A percentile compares a stretch with the other conserved stretches of the same genome.
Conservation (phyloP, 92 coral and sea anemone genomes). For the Palythoa heliodiscus region DNA sequence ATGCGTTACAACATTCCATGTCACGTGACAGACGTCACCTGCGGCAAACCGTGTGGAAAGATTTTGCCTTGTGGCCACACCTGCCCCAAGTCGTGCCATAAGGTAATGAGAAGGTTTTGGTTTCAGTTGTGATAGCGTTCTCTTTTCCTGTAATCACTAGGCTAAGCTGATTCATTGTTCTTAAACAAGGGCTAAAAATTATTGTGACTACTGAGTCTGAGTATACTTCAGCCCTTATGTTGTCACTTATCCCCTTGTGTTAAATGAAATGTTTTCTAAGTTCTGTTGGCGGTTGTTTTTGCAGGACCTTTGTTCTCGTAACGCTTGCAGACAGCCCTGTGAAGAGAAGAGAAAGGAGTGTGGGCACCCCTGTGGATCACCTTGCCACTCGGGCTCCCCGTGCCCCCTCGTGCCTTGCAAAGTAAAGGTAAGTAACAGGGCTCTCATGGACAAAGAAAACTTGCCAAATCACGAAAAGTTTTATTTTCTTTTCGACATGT, state of each 20-base stretch:
- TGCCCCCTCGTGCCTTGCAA: conserved; percentile 82
- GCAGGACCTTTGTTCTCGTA: conserved; percentile 75
- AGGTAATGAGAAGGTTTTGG: conserved; percentile 46
- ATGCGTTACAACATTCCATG: conserved; percentile 85
- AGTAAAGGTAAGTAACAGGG: conserved; percentile 61
- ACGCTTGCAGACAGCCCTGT: conserved; percentile 84
- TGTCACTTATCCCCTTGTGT: neutral
- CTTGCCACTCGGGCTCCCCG: conserved; percentile 72
- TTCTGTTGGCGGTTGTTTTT: neutral
- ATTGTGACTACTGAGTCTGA: too few species aligned
- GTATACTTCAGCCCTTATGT: neutral
- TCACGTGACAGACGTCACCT: conserved; percentile 86
- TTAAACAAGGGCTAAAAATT: too few species aligned
- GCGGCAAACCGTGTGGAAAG: conserved; percentile 87
- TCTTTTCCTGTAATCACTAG: neutral
- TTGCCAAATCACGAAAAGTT: neutral
- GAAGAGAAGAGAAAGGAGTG: conserved; percentile 74
- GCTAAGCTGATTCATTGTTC: too few species aligned
- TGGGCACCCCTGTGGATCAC: conserved; percentile 86
- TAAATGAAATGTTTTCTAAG: neutral
- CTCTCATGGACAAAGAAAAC: too few species aligned
- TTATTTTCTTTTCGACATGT: too few species aligned
- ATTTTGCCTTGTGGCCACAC: conserved; percentile 83
- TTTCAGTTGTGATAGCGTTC: neutral
- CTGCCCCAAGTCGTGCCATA: conserved; percentile 81